Base-by-base conservation (phyloP, 2,113 vertebrate species). In the Gopherus evgoodei region DNA sequence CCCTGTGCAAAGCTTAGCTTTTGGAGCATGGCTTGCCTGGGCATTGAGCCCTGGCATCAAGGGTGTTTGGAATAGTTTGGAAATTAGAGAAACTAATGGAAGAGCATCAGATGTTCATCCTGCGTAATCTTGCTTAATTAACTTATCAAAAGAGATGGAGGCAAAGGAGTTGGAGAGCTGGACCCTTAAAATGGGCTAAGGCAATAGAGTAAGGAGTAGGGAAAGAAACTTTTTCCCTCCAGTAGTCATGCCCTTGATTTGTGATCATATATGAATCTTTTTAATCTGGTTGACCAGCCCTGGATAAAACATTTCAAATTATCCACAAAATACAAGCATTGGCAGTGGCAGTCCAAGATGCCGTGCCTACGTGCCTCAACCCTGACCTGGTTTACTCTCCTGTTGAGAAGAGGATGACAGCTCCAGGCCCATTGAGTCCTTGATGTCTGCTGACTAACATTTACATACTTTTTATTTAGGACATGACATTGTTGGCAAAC, bases 21-120 rank as follows among this genome's bases (percentile, higher is more conserved):
- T 83, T 95, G 84, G 89, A 95, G 50, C 79, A 5, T 88, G 89
- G 81, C 81, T 97, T 97, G 65, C 83, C 86, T 96, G 96, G 95
- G 96, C 95, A 91, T 85, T 93, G 69, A 97, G 95, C 87, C 93
- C 90, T 96, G 96, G 90, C 93, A 90, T 47, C 59, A 83, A 88
- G 86, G 31, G 19, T 21, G 42, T 79, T 93, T 93, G 19, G 53
- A 88, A 83, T 54, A 83, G 42, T 87, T 87, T 87, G 84, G 47
- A 95, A 96, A 95, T 96, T 54, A 95, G 75, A 79, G 82, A 92
- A 95, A 84, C 84, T 96, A 94, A 94, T 95, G 93, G 89, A 93
- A 89, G 80, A 54, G 84, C 38, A 85, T n/a, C 50, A 76, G 92
- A 92, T 96, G 92, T 83, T 96, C 93, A 56, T 94, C 94, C 96